Evolutionary conservation across 2,797 vertebrate species (phyloP).

Genomic region (Neoniphon sammara): DNA sequence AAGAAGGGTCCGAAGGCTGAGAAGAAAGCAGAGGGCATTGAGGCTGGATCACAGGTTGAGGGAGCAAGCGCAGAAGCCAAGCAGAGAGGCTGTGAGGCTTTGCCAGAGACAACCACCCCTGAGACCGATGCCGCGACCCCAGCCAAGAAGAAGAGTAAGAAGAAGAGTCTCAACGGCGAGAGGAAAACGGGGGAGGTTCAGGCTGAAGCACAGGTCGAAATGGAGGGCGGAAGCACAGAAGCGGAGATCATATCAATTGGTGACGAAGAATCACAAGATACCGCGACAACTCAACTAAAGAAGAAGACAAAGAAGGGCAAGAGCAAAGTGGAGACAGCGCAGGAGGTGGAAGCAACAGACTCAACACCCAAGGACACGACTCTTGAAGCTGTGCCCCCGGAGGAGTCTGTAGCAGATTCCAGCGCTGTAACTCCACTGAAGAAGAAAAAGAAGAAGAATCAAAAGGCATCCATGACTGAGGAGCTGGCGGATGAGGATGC

Average conservation of each 20-base stretch:
- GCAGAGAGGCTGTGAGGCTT: background rate
- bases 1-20: background rate
- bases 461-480: background rate
- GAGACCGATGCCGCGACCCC: background rate
- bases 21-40: background rate
- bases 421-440: slow-evolving; percentile 1
- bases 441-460: slow-evolving; percentile 41
- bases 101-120: background rate
- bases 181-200: background rate
- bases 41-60: background rate
- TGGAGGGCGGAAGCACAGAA: background rate
- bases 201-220: background rate
- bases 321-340: background rate
- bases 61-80: background rate
- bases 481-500: background rate
- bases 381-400: background rate
- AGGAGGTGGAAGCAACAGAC: background rate
- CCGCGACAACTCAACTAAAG: background rate
- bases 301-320: slow-evolving; percentile 38
- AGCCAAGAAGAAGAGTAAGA: slow-evolving; percentile 32
- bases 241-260: background rate
- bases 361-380: background rate
- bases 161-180: slow-evolving; percentile 8
- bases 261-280: background rate
- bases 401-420: no score